Base-by-base conservation (phyloP, 1,140 invertebrate species). In the Ericerus pela region DNA sequence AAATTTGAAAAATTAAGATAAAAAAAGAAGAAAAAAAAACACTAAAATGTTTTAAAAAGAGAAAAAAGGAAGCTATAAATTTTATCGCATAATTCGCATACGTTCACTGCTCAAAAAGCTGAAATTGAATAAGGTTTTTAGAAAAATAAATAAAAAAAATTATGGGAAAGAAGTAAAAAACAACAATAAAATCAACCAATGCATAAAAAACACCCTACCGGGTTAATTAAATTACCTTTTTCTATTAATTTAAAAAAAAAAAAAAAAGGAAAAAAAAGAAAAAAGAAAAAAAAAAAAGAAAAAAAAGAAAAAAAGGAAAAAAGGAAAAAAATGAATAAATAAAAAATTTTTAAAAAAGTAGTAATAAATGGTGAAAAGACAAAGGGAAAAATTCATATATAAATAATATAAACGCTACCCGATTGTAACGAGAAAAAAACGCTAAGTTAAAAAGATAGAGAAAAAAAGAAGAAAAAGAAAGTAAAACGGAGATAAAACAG, bases 351-450 rank as follows among this genome's bases (percentile, higher is more conserved):
- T 22, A 47, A 47, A 47, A 47, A 47, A 47, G 41, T 47, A 47
- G 41, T 47, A 47, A 47, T 47, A 47, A 47, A 47, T 47, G 41
- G 41, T 47, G 41, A 47, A 47, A 47, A 47, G 22, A 47, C 41
- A 24, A 47, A 47, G 41, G 26, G 26, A 47, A 47, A 47, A 47
- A 47, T 22, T n/a, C n/a, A n/a, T n/a, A n/a, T n/a, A 47, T 24
- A 47, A 47, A 47, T 22, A 41, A 41, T 47, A 47, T 10, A 22
- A 47, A 47, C 41, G 41, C 41, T 47, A 47, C 26, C 20, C 41
- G 41, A 47, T 47, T 47, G 41, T 47, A 47, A 47, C 41, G 26
- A 47, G 41, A 47, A 38, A 47, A 18, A 47, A 18, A 47, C 26
- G 41, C 41, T 47, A 47, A 22, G 26, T n/a, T n/a, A n/a, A n/a